phyloP scores from a whole-genome alignment of 1,140 invertebrate genomes.

The Paracyclopina nana region DNA sequence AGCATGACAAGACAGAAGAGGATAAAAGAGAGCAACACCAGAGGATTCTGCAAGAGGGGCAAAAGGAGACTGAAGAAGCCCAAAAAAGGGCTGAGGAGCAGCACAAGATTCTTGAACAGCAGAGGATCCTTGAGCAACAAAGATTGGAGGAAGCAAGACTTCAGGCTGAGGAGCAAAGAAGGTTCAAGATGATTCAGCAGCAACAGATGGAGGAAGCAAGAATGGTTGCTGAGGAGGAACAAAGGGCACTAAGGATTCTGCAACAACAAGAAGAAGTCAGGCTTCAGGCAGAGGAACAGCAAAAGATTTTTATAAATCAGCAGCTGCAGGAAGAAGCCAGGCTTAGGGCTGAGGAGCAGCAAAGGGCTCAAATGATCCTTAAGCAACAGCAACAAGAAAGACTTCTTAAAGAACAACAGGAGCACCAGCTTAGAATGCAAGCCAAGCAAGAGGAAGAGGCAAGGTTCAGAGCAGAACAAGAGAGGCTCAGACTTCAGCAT shows the following conservation, averaged over 20 bases:
- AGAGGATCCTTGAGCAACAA: not conserved
- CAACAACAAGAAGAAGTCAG: not conserved
- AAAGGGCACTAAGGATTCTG: not conserved
- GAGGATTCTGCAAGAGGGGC: not conserved
- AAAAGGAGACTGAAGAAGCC: not conserved
- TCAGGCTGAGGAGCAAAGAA: not conserved
- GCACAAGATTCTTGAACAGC: not conserved
- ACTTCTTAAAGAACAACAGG: not conserved
- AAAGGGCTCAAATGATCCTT: not conserved
- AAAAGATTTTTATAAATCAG: no score
- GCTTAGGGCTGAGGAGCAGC: not conserved
- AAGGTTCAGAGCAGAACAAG: not conserved
- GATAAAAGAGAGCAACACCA: no score
- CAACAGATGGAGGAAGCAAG: not conserved
- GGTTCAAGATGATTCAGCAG: not conserved
- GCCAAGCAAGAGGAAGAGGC: slow-evolving; percentile 1
- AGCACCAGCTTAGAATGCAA: not conserved
- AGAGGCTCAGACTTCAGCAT: not conserved
- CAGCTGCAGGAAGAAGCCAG: not conserved
- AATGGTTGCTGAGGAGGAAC: not conserved
- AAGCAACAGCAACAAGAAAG: not conserved
- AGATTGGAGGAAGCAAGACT: not conserved
- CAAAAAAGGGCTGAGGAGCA: not conserved
- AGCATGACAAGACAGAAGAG: not conserved
- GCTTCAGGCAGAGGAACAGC: not conserved